Percentiles rank a stretch among this genome's conserved stretches.
Evolutionary conservation across 2,113 vertebrate genomes (phyloP).

Genomic region (Equus przewalskii): DNA sequence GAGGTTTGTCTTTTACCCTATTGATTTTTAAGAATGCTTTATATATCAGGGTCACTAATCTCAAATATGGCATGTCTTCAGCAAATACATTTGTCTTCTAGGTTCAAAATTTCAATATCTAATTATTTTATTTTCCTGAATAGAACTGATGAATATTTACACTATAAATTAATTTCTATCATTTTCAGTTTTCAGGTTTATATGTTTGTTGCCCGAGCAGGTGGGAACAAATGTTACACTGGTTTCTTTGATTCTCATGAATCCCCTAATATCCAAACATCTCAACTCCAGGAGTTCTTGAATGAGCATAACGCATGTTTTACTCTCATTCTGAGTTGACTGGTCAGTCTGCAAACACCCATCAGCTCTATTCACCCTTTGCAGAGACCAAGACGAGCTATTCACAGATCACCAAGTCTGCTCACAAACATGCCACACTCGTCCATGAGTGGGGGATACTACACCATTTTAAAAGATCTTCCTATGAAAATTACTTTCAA

Average conservation of each 20-base stretch:
- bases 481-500: not conserved
- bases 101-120: not conserved
- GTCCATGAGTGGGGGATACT: not conserved
- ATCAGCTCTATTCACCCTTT: not conserved
- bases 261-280: not conserved
- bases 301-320: not conserved
- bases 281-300: not conserved
- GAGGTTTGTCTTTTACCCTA: not conserved
- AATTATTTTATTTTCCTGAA: not conserved
- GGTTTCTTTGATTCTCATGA: not conserved
- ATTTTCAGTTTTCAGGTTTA: not conserved
- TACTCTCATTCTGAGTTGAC: not conserved
- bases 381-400: not conserved
- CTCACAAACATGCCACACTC: not conserved
- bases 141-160: not conserved
- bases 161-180: not conserved
- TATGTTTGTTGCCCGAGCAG: not conserved
- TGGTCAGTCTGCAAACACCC: not conserved
- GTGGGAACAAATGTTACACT: not conserved
- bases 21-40: not conserved
- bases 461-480: not conserved
- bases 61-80: not conserved
- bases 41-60: not conserved
- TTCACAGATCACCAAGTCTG: not conserved
- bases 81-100: not conserved